Conservation (phyloP, 2,888 invertebrate genomes). For the Trissoscelio sp. region DNA sequence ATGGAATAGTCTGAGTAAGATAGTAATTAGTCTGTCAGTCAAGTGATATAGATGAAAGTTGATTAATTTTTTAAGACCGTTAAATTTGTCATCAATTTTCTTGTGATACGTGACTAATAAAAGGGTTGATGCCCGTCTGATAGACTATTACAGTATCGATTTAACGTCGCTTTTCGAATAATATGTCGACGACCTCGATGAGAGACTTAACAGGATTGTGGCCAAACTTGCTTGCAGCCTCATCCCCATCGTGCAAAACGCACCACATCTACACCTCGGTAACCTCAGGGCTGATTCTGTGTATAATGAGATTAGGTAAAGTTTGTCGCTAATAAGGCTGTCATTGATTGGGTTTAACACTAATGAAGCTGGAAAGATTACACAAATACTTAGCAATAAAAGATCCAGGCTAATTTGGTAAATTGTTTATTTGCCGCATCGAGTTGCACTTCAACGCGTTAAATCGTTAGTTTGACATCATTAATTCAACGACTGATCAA, state of each 20-base stretch:
- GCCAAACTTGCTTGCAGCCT: conserved; percentile 58
- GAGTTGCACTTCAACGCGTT: neutral
- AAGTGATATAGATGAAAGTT: conserved; percentile 1
- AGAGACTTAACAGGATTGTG: conserved; percentile 67
- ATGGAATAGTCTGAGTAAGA: no score
- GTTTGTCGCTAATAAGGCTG: conserved; percentile 77
- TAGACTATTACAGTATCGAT: conserved; percentile 67
- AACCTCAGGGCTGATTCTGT: conserved; percentile 70
- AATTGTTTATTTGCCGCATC: conserved; percentile 4
- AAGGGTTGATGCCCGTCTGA: conserved; percentile 52
- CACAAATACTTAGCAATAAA: conserved; percentile 53
- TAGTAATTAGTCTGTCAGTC: conserved; percentile 7
- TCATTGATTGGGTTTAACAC: conserved; percentile 75
- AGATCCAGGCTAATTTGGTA: conserved; percentile 33
- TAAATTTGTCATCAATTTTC: conserved; percentile 51
- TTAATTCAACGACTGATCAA: neutral
- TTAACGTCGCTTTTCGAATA: conserved; percentile 69
- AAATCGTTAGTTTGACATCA: neutral
- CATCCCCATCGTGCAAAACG: conserved; percentile 51
- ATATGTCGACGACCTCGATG: conserved; percentile 67
- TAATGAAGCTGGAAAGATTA: conserved; percentile 64
- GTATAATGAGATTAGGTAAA: conserved; percentile 78
- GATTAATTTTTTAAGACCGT: conserved; percentile 24
- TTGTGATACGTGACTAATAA: conserved; percentile 38
- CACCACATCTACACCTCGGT: conserved; percentile 58